Evolutionary conservation across 2,888 invertebrate species (phyloP).

Genomic region (Dasysyrphus tricinctus): DNA sequence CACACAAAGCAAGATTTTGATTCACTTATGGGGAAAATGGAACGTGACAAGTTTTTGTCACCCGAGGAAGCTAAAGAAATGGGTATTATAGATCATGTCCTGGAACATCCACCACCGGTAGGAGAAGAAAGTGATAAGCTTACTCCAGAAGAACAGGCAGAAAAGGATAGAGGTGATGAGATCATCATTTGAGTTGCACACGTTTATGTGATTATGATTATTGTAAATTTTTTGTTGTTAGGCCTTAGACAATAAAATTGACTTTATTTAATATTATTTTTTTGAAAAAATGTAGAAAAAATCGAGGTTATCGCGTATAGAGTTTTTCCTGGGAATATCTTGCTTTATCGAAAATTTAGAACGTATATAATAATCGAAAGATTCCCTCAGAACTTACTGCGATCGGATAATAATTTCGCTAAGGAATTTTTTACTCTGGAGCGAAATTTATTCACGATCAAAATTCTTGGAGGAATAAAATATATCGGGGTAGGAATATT

Average conservation of each 20-base stretch:
- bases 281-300: neutral
- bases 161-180: constrained; percentile 47
- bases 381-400: too few relatives aligned
- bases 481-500: too few relatives aligned
- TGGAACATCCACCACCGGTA: constrained; percentile 90
- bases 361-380: too few relatives aligned
- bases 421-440: too few relatives aligned
- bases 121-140: constrained; percentile 66
- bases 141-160: constrained; percentile 40
- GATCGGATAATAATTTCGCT: too few relatives aligned
- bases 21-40: constrained; percentile 90
- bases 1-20: constrained; percentile 92
- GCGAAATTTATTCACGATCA: too few relatives aligned
- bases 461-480: too few relatives aligned
- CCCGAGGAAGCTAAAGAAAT: constrained; percentile 95
- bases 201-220: neutral
- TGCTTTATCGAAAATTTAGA: too few relatives aligned
- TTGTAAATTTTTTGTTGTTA: constrained; percentile 32
- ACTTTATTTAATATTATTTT: constrained; percentile 2
- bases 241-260: constrained; percentile 56
- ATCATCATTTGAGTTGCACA: constrained; percentile 46
- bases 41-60: constrained; percentile 97
- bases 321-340: too few relatives aligned
- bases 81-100: constrained; percentile 96
- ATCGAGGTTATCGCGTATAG: too few relatives aligned